A percentile compares a stretch with the other conserved stretches of the same genome.
Evolutionary conservation across 2,113 vertebrate genomes (phyloP).

Genomic region (Psilopsiagon aurifrons): DNA sequence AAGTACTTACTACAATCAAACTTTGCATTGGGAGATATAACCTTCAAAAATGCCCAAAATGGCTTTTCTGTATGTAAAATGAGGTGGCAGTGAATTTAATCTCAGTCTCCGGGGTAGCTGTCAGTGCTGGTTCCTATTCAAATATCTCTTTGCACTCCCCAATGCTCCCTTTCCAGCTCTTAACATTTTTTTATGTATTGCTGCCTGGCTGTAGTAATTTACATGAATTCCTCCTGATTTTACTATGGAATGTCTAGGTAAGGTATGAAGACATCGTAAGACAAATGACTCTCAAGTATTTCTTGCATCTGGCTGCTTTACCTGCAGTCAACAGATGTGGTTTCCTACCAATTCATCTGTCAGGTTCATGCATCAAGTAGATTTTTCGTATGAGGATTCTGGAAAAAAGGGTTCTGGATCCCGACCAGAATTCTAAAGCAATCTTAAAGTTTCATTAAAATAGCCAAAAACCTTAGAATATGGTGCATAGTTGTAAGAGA

Average conservation of each 20-base stretch:
- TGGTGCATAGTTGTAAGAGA: not conserved
- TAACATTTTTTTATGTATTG: not conserved
- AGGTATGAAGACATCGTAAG: not conserved
- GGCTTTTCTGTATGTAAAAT: conserved; percentile 10
- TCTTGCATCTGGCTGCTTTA: not conserved
- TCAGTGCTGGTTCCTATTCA: not conserved
- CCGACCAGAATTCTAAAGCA: not conserved
- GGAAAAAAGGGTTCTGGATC: not conserved
- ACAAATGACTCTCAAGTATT: not conserved
- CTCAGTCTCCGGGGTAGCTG: not conserved
- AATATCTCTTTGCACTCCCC: not conserved
- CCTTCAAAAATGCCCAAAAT: conserved; percentile 10
- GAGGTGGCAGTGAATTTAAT: conserved; percentile 4
- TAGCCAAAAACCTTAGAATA: not conserved
- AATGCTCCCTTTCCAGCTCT: not conserved
- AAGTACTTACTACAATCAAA: not conserved
- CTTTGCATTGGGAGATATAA: not conserved
- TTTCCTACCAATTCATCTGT: not conserved
- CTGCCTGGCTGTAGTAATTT: not conserved
- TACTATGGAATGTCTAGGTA: not conserved
- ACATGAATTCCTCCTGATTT: not conserved
- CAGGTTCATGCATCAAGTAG: not conserved
- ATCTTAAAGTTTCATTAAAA: not conserved
- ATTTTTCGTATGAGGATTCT: not conserved
- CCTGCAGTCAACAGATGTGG: not conserved